phyloP scores from a whole-genome alignment of 2,113 vertebrate species.

The Vanacampus margaritifer region DNA sequence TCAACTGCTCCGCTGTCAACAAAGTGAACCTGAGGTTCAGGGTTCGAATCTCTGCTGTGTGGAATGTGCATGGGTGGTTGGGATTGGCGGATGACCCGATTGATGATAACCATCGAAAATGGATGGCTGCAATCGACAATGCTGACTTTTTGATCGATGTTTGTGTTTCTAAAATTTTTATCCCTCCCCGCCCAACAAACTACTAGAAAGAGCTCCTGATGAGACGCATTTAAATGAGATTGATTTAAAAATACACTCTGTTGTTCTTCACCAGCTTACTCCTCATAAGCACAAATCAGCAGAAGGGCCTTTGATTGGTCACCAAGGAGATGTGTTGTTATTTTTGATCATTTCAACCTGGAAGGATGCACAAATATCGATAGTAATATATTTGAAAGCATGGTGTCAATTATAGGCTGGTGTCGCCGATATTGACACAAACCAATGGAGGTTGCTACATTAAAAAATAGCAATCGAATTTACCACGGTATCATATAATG shows the following conservation, averaged over 20 bases:
- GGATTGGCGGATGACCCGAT: not conserved
- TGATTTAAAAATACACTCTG: not conserved
- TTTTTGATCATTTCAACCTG: not conserved
- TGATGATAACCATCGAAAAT: not conserved
- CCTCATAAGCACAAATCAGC: not conserved
- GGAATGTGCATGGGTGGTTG: not conserved
- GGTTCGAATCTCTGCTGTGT: not conserved
- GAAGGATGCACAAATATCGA: not conserved
- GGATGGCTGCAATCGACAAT: not conserved
- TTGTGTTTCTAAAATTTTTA: not conserved
- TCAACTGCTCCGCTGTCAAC: not conserved
- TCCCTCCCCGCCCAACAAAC: not conserved
- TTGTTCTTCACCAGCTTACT: not conserved
- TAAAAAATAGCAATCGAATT: no score
- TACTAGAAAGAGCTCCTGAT: not conserved
- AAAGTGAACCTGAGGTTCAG: not conserved
- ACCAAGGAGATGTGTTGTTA: not conserved
- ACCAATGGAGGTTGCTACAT: no score
- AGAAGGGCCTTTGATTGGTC: conserved; percentile 1
- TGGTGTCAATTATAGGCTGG: not conserved
- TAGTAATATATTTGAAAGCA: not conserved
- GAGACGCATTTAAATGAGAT: not conserved
- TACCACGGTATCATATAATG: no score
- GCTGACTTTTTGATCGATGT: not conserved
- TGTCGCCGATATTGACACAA: not conserved